Base-by-base conservation (phyloP, 1,140 invertebrate genomes). In the Leptopilina boulardi region DNA sequence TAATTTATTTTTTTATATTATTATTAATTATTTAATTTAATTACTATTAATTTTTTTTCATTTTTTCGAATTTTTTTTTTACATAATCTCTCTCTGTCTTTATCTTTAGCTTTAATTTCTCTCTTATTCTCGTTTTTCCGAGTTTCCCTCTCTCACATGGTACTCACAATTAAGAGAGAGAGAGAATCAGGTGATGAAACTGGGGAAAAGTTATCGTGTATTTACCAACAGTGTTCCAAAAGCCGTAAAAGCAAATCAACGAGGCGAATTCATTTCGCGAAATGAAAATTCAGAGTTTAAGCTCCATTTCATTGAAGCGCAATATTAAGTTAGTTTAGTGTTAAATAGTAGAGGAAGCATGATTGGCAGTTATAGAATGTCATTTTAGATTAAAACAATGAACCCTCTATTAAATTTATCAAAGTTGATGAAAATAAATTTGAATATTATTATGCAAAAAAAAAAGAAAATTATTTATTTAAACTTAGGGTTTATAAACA, bases 241-340 rank as follows among this genome's bases (percentile, higher is more conserved):
- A 66, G 59, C 59, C 23, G 26, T 66, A 66, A 66, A 66, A 66
- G 59, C 59, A 83, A 83, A 83, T 83, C 80, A 83, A 73, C 81
- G 73, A 41, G 79, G 79, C 77, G 76, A 79, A 83, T 80, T 81
- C 72, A 74, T 70, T 70, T 73, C 72, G 59, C 59, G 59, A 66
- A 66, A 66, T 66, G 59, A 66, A 66, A 66, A 66, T 66, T 66
- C 59, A 66, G 59, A 66, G 59, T 66, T 66, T 30, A 66, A 66
- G 59, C 59, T 66, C 59, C 15, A 66, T 66, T 66, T 66, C 59
- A 66, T 66, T 66, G 59, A 66, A 23, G 56, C n/a, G 34, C 26
- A 66, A 66, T 66, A 66, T 66, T 66, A 66, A 26, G 23, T 66
- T 30, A 30, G 26, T 21, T 23, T 8, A n/a, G 23, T 26, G 26